Evolutionary conservation across 2,113 vertebrate genomes (phyloP), one percentile per base, ranked within the genome.

Genomic region (Apteryx owenii): DNA sequence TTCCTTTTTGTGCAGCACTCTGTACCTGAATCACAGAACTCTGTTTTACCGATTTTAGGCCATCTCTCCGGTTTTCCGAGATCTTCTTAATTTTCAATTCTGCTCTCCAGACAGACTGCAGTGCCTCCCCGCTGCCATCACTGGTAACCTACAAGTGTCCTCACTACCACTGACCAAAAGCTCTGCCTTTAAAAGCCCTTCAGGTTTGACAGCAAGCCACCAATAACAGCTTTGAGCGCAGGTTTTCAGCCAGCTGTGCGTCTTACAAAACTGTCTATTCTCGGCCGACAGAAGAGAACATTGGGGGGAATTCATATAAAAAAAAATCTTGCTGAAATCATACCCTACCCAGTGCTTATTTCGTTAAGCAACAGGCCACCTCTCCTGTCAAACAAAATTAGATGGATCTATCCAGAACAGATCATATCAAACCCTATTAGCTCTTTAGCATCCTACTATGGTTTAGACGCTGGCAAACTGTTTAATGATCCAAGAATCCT

Each of bases 171-270:
- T 3, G 10, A 62, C 75, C 75, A 22, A 29, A 44, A 71, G 26
- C 18, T 81, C 29, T 19, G 22, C 8, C 56, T 46, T 38, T 5
- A 80, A 42, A 83, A 81, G 8, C 19, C n/a, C 58, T 16, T 5
- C 17, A 15, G 44, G 10, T n/a, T 28, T 38, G 20, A 65, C 21
- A 38, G 26, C 1, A 36, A 68, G 78, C 12, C 40, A 15, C 46
- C 9, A 5, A 26, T 5, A 78, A 8, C 4, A 0, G 4, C 40
- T 4, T 28, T 3, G 4, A 0, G 0, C 21, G 8, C 18, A 46
- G 25, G 38, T 42, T 81, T 70, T 42, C 73, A 56, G 64, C 19
- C 58, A 44, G 33, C 7, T 8, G 17, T 22, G 46, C n/a, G 48
- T 14, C 80, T 70, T 25, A 65, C 15, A 80, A 26, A 71, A 50